Conservation (phyloP, 2,888 invertebrate species). For the Leistus spinibarbis region DNA sequence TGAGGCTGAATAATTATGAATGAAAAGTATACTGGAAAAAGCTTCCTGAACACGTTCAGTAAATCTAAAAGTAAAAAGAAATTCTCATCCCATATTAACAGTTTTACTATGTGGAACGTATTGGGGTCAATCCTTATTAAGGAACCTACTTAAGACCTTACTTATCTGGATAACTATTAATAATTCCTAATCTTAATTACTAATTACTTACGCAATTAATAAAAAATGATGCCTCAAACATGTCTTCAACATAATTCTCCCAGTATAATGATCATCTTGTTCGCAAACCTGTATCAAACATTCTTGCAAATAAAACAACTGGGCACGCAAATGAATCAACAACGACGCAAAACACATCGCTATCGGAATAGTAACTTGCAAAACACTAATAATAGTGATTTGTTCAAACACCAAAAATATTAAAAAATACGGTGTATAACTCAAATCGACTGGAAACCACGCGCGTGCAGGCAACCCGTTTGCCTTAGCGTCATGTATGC, state of each 20-base stretch:
- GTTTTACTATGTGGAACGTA: too few species aligned
- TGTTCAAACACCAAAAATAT: not conserved
- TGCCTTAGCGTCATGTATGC: constrained; percentile 20
- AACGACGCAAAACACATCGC: constrained; percentile 29
- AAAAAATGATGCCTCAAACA: constrained; percentile 3
- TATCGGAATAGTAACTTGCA: constrained; percentile 19
- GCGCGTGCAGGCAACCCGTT: constrained; percentile 14
- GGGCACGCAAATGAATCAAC: constrained; percentile 24
- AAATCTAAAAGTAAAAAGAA: too few species aligned
- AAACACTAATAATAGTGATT: not conserved
- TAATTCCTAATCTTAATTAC: not conserved
- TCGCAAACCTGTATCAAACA: constrained; percentile 14
- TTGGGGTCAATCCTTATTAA: too few species aligned
- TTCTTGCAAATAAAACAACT: constrained; percentile 25
- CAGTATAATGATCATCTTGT: not conserved
- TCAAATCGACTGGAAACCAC: constrained; percentile 19
- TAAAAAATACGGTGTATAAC: not conserved
- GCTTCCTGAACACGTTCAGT: constrained; percentile 23
- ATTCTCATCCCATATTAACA: too few species aligned
- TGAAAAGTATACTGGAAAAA: constrained; percentile 13
- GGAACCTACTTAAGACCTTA: too few species aligned
- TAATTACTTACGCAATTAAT: constrained; percentile 25
- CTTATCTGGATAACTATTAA: too few species aligned
- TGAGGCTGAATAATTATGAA: constrained; percentile 27
- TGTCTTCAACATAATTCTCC: not conserved